These are phyloP conservation scores for Synergus japonicus DNA, from an alignment of 2,888 invertebrate species.

Conservation along the genomic window DNA sequence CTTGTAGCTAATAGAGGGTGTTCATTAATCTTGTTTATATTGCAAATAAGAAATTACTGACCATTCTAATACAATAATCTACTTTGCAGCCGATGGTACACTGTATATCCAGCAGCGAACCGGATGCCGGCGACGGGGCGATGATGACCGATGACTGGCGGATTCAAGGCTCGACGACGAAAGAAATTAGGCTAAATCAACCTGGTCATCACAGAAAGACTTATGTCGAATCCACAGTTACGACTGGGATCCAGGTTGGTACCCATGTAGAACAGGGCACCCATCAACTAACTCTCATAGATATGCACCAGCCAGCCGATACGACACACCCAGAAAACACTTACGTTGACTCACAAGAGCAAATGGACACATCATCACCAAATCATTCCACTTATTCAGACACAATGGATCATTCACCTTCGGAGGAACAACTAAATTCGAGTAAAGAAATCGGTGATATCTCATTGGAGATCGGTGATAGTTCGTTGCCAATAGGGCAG, in stretches of 20 bases:
- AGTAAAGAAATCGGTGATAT: conserved; percentile 61
- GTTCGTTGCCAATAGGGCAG: conserved; percentile 60
- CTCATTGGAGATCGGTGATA: conserved; percentile 61
- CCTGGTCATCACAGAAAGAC: conserved; percentile 69
- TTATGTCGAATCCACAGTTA: conserved; percentile 75
- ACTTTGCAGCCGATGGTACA: conserved; percentile 87
- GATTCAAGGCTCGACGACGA: conserved; percentile 68
- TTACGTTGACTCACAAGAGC: conserved; percentile 73
- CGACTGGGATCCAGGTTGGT: conserved; percentile 77
- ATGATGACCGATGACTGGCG: conserved; percentile 72
- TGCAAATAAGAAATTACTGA: not conserved
- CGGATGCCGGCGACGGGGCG: conserved; percentile 81
- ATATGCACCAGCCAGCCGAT: conserved; percentile 75
- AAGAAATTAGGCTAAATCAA: conserved; percentile 70
- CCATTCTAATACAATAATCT: conserved; percentile 7
- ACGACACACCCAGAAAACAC: conserved; percentile 76
- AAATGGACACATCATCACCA: conserved; percentile 74
- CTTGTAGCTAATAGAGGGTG: too few species aligned
- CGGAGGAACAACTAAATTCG: conserved; percentile 51
- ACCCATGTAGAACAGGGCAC: conserved; percentile 73
- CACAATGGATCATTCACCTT: conserved; percentile 59
- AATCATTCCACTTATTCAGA: conserved; percentile 75
- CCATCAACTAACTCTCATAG: conserved; percentile 75
- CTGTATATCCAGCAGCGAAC: conserved; percentile 92
- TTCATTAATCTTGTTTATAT: too few species aligned